phyloP scores from a whole-genome alignment of 1,140 invertebrate genomes.

The Marisa cornuarietis region DNA sequence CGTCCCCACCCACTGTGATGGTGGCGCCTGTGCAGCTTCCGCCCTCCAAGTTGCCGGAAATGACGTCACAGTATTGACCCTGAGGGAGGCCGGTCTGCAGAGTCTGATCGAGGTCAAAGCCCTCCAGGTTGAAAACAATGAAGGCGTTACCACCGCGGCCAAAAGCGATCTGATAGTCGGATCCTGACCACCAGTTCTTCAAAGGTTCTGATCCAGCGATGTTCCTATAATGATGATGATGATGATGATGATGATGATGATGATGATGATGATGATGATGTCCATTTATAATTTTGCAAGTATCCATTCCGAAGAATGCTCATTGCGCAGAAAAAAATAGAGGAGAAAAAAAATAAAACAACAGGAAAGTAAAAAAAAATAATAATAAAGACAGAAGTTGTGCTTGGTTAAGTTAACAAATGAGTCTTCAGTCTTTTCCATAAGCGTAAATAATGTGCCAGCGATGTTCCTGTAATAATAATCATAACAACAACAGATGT shows the following conservation, averaged over 20 bases:
- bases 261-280: rapidly evolving
- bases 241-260: no score
- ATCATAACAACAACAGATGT: no score
- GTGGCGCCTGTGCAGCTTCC: constrained; percentile 77
- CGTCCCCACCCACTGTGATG: constrained; percentile 73
- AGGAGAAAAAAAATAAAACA: not conserved
- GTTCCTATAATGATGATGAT: constrained; percentile 21
- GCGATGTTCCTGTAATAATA: no score
- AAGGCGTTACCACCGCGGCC: constrained; percentile 50
- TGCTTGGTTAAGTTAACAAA: no score
- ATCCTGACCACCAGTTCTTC: constrained; percentile 51
- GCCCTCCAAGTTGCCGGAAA: constrained; percentile 74
- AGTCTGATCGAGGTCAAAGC: constrained; percentile 28
- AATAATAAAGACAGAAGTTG: no score
- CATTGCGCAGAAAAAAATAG: not conserved
- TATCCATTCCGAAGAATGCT: no score
- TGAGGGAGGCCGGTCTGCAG: constrained; percentile 77
- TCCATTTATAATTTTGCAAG: no score
- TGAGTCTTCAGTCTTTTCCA: no score
- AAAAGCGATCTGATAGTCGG: constrained; percentile 56
- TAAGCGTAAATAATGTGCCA: no score
- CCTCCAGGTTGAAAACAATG: constrained; percentile 54
- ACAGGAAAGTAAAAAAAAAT: no score
- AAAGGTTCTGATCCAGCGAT: constrained; percentile 29
- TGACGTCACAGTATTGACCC: constrained; percentile 86